Conservation (phyloP, 2,888 invertebrate genomes). For the Athrips mouffetella region DNA sequence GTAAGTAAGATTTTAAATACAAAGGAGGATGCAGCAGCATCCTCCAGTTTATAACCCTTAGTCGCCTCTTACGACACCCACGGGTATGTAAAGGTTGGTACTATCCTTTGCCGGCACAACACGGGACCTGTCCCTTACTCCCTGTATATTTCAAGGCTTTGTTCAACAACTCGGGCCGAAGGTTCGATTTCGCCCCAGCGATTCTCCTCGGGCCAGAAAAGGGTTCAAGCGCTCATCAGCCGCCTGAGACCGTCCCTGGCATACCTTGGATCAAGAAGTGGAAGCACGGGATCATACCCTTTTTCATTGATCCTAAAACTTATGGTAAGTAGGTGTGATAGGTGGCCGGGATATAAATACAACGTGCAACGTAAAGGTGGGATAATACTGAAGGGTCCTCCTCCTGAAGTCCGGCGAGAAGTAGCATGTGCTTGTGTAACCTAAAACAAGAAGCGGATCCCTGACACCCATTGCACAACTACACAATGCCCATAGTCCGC, state of each 20-base stretch:
- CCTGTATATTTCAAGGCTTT: neutral
- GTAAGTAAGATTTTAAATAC: neutral
- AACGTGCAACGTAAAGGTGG: too few relatives aligned
- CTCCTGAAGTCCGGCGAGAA: too few relatives aligned
- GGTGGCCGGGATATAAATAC: too few relatives aligned
- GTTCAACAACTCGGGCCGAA: slow-evolving; percentile 18
- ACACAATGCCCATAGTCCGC: too few relatives aligned
- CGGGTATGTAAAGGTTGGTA: too few relatives aligned
- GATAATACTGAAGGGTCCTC: too few relatives aligned
- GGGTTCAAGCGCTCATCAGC: neutral
- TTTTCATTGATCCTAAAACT: slow-evolving; percentile 58
- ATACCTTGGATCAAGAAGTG: slow-evolving; percentile 44
- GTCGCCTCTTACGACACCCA: too few relatives aligned
- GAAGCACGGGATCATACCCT: slow-evolving; percentile 58
- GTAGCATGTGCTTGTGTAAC: too few relatives aligned
- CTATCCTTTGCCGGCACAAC: too few relatives aligned
- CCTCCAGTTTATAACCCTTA: too few relatives aligned
- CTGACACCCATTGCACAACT: too few relatives aligned
- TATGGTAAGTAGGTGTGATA: slow-evolving; percentile 50
- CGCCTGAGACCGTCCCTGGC: neutral
- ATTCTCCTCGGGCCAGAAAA: slow-evolving; percentile 29
- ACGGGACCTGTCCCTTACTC: neutral
- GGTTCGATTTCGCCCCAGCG: slow-evolving; percentile 51
- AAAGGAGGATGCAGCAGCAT: neutral
- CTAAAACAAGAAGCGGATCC: too few relatives aligned